Percentiles rank a stretch among this genome's conserved stretches.
phyloP scores from a whole-genome alignment of 2,888 invertebrate species.

The Melanostoma scalare region DNA sequence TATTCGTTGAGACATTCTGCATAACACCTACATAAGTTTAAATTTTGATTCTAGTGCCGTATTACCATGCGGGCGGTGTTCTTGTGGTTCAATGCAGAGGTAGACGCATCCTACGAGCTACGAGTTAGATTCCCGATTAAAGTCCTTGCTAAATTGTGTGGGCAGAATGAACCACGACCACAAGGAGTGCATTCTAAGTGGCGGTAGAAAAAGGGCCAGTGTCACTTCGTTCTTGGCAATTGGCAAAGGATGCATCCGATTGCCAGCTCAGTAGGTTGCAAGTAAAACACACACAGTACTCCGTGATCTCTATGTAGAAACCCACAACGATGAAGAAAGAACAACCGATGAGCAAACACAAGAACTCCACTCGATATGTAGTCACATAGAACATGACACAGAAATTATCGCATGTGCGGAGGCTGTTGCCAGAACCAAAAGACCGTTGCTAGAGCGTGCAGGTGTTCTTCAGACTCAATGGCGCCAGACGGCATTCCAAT shows the following conservation, averaged over 20 bases:
- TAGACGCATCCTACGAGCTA: constrained; percentile 46
- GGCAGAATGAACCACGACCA: constrained; percentile 43
- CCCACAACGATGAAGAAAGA: constrained; percentile 25
- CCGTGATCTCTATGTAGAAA: constrained; percentile 42
- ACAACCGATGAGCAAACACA: constrained; percentile 39
- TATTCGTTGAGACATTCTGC: constrained; percentile 47
- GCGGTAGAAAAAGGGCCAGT: constrained; percentile 10
- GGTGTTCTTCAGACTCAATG: constrained; percentile 78
- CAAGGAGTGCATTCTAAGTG: constrained; percentile 45
- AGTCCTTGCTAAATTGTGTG: constrained; percentile 63
- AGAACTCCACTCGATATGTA: constrained; percentile 32
- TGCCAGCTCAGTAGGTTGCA: constrained; percentile 42
- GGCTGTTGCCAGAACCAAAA: constrained; percentile 58
- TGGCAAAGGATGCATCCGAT: constrained; percentile 62
- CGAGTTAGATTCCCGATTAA: constrained; percentile 44
- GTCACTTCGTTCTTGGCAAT: constrained; percentile 37
- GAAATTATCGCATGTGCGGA: constrained; percentile 70
- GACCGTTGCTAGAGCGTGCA: constrained; percentile 73
- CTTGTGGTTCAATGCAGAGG: constrained; percentile 42
- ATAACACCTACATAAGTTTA: constrained; percentile 65
- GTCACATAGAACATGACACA: constrained; percentile 55
- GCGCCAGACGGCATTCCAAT: constrained; percentile 75
- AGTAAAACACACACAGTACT: constrained; percentile 30
- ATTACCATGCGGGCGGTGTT: constrained; percentile 64
- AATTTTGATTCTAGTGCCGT: constrained; percentile 53